A percentile compares a stretch with the other conserved stretches of the same genome.
phyloP scores from a whole-genome alignment of 2,797 vertebrate genomes.

The Rhynchonycteris naso region DNA sequence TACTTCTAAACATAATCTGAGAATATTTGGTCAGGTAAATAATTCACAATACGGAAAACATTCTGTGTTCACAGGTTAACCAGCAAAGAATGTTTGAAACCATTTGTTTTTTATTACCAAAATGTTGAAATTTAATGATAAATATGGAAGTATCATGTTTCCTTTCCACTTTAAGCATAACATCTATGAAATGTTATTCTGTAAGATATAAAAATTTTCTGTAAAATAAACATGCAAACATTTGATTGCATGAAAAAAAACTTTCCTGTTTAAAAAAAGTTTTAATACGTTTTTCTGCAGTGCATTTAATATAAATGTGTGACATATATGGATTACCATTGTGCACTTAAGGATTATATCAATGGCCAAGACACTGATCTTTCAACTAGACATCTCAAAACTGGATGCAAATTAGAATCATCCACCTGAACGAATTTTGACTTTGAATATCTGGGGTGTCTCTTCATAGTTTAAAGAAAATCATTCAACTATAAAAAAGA shows the following conservation, averaged over 20 bases:
- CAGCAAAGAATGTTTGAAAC: background rate
- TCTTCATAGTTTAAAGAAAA: background rate
- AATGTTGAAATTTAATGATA: background rate
- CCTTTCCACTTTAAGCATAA: background rate
- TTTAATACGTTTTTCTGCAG: background rate
- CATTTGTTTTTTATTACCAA: background rate
- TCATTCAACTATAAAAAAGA: background rate
- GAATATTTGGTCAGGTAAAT: background rate
- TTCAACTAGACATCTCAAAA: conserved; percentile 13
- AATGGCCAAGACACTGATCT: background rate
- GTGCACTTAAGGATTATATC: conserved; percentile 23
- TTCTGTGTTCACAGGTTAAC: background rate
- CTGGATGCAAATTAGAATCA: conserved; percentile 12
- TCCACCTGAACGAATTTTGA: background rate
- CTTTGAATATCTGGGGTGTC: background rate
- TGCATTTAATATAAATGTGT: background rate
- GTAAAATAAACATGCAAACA: background rate
- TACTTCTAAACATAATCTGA: background rate
- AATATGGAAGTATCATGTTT: background rate
- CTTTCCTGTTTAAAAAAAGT: background rate
- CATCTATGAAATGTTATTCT: background rate
- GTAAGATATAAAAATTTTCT: background rate
- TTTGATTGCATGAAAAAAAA: background rate
- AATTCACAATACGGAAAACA: background rate
- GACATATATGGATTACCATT: background rate